Evolutionary conservation across 2,113 vertebrate genomes (phyloP), one percentile per base, ranked within the genome.

Genomic region (Microtus ochrogaster): DNA sequence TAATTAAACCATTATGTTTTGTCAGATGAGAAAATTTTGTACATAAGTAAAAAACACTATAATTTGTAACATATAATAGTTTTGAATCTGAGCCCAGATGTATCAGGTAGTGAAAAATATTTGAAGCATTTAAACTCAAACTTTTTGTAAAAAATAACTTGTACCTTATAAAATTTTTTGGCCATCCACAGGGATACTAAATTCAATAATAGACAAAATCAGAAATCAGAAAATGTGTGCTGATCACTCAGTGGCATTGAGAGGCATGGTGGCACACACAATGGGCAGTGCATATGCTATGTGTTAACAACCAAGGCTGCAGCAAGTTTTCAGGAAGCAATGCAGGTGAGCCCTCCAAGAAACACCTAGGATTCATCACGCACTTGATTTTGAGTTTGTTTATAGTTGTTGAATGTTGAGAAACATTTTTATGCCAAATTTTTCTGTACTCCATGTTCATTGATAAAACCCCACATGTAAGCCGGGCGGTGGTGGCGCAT

Each of bases 271-370:
- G 44, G 19, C 7, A 8, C 22, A 30, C 84, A 47, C 65, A 87
- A 21, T 0, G 0, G 0, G 3, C 65, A 87, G 33, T 0, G 0
- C 0, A 17, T 22, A 26, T 24, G 44, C 3, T 68, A 3, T 26
- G 19, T 70, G 44, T 47, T 68, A 47, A 49, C 5, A 7, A 47
- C 16, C 17, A 85, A 66, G 41, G 61, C 41, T 36, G 63, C 17
- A 66, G 83, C 4, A 4, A 21, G 3, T 17, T 68, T 33, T 44
- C 28, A 65, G 28, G 39, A 33, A 13, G 30, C 82, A 84, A 17
- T 1, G 17, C 28, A 85, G 63, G 41, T 12, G 17, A 44, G 63
- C 5, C 0, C n/a, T 12, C 26, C 61, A 17, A 7, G 41, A 47
- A 47, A 68, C 65, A 85, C 39, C 82, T 65, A 36, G 17, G 19